A percentile compares a stretch with the other conserved stretches of the same genome.
Conservation (phyloP, 2,888 invertebrate species). For the Incurvaria masculella region DNA sequence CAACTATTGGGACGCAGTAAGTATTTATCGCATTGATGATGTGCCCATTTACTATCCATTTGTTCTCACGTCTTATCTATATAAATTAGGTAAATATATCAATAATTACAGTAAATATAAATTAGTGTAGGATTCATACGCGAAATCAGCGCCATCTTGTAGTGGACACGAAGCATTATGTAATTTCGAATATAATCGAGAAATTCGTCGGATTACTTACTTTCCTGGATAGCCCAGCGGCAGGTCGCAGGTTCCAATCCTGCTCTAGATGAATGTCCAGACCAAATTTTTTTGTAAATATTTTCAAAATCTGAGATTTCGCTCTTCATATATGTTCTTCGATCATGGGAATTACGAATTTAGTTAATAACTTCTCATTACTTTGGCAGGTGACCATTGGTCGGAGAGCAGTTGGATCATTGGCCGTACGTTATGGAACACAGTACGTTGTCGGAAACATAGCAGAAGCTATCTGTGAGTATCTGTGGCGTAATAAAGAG, state of each 20-base stretch:
- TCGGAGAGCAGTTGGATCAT: constrained; percentile 39
- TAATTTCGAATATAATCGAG: constrained; percentile 11
- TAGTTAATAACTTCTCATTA: neutral
- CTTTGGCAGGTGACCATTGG: constrained; percentile 33
- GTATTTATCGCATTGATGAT: too few relatives aligned
- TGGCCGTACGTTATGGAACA: constrained; percentile 39
- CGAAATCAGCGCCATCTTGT: too few relatives aligned
- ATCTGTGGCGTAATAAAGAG: too few relatives aligned
- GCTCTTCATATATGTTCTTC: neutral
- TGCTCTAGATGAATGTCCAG: constrained; percentile 19
- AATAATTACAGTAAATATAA: too few relatives aligned
- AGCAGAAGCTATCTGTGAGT: constrained; percentile 49
- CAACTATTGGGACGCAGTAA: constrained; percentile 25
- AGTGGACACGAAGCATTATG: too few relatives aligned
- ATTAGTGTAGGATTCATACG: too few relatives aligned
- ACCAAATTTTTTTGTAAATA: neutral
- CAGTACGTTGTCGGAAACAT: constrained; percentile 45
- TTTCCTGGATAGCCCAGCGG: constrained; percentile 28
- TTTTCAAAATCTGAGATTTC: neutral
- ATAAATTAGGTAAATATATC: too few relatives aligned
- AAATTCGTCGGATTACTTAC: constrained; percentile 20
- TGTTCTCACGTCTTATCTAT: too few relatives aligned
- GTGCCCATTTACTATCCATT: too few relatives aligned
- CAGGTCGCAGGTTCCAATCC: constrained; percentile 29
- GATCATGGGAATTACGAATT: neutral